Evolutionary conservation across 2,113 vertebrate species (phyloP).

Genomic region (Ictidomys tridecemlineatus): DNA sequence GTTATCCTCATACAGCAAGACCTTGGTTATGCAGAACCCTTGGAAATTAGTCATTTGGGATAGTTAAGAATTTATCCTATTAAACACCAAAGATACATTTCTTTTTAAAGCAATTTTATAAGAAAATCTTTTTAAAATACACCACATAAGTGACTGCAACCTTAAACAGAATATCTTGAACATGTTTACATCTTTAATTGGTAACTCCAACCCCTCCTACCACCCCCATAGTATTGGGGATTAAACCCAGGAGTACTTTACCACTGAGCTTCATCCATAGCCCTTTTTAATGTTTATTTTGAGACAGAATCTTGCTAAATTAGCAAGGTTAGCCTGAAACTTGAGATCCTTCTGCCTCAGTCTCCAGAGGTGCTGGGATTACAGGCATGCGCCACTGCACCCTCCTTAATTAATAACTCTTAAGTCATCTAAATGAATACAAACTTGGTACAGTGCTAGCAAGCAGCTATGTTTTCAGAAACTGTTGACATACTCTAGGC

Average conservation of each 20-base stretch:
- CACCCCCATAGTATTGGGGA: too few relatives aligned
- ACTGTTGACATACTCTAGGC: not conserved
- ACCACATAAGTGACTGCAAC: not conserved
- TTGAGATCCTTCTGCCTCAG: too few relatives aligned
- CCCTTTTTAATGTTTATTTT: too few relatives aligned
- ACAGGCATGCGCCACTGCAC: too few relatives aligned
- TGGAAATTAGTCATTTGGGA: not conserved
- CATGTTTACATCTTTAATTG: constrained; percentile 39
- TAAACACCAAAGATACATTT: constrained; percentile 16
- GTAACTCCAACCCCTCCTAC: too few relatives aligned
- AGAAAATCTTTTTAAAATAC: constrained; percentile 6
- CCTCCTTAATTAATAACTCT: not conserved
- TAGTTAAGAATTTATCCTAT: not conserved
- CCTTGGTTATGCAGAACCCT: not conserved
- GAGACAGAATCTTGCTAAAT: too few relatives aligned
- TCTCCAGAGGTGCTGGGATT: too few relatives aligned
- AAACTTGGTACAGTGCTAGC: not conserved
- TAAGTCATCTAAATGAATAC: constrained; percentile 29
- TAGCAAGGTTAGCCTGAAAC: too few relatives aligned
- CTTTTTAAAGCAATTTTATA: not conserved
- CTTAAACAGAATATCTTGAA: constrained; percentile 6
- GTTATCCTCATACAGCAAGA: not conserved
- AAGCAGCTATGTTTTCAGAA: not conserved
- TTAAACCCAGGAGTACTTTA: too few relatives aligned
- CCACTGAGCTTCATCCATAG: too few relatives aligned